phyloP scores from a whole-genome alignment of 2,113 vertebrate species.

The Sprattus sprattus region DNA sequence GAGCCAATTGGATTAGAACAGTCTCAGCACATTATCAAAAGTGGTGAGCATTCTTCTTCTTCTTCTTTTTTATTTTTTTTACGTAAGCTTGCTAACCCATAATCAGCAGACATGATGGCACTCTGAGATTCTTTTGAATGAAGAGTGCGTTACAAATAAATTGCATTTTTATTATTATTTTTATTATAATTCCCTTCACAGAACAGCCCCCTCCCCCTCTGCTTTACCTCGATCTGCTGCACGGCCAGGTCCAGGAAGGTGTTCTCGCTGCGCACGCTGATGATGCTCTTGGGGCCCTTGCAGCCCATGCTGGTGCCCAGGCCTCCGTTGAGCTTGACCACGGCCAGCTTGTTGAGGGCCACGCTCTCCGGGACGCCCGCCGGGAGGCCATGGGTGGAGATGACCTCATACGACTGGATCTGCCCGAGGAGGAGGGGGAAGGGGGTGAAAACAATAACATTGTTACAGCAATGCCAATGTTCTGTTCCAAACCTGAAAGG shows the following conservation, averaged over 20 bases:
- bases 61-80: no score
- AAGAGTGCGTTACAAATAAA: no score
- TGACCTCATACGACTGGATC: conserved; percentile 83
- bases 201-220: not conserved
- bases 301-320: conserved; percentile 98
- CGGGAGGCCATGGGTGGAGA: conserved; percentile 80
- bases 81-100: no score
- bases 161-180: no score
- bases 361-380: conserved; percentile 78
- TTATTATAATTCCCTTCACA: no score
- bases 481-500: no score
- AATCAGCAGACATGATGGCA: no score
- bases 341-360: conserved; percentile 88
- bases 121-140: no score
- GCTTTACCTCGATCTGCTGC: conserved; percentile 92
- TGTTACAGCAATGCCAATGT: no score
- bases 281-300: conserved; percentile 94
- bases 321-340: conserved; percentile 94
- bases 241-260: conserved; percentile 97
- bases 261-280: conserved; percentile 93
- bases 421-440: not conserved
- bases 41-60: no score
- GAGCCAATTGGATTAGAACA: no score
- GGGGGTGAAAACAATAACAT: not conserved
- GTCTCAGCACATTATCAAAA: no score